Evolutionary conservation across 2,888 invertebrate species (phyloP), one percentile per base, ranked within the genome.

Genomic region (Caenorhabditis parvicauda): DNA sequence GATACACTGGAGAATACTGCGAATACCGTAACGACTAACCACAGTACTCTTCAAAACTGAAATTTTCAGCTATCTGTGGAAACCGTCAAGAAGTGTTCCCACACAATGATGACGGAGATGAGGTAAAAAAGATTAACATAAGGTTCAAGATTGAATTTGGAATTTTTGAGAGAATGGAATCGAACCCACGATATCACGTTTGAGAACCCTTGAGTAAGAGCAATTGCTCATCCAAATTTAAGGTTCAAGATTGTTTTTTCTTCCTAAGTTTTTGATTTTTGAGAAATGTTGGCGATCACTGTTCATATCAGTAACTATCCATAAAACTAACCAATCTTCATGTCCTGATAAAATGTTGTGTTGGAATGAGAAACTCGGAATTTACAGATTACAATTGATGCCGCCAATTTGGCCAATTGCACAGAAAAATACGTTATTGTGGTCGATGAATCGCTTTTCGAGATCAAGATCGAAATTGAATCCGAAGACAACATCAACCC

Each of bases 1-100:
- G 75, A 45, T 73, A 69, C 54, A 73, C 73, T 35, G 75, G 75
- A 48, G 67, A 63, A 32, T 62, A 65, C 39, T 75, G 75, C 57
- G 63, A 67, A 41, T 67, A 55, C 53, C 75, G 71, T 72, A 37
- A 56, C 60, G 53, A 6, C 2, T 1, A 14, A 3, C 29, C 28
- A 5, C 14, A 1, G 44, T 21, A 7, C 3, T 46, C 7, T 14
- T 19, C 21, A n/a, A 42, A 9, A 21, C 25, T n/a, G 7, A 9
- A 7, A 12, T 44, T 14, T 70, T 57, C 46, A 73, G 73, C 74
- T 9, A 54, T 74, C 39, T 74, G 74, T 45, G 22, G 32, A 22
- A 45, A 53, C 19, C 47, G 49, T 17, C 67, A 69, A 22, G 53
- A 46, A 32, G 38, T 58, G 29, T 37, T 64, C 35, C 65, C 64